Evolutionary conservation across 2,888 invertebrate species (phyloP), one percentile per base, ranked within the genome.

Genomic region (Lepidonotus clava): DNA sequence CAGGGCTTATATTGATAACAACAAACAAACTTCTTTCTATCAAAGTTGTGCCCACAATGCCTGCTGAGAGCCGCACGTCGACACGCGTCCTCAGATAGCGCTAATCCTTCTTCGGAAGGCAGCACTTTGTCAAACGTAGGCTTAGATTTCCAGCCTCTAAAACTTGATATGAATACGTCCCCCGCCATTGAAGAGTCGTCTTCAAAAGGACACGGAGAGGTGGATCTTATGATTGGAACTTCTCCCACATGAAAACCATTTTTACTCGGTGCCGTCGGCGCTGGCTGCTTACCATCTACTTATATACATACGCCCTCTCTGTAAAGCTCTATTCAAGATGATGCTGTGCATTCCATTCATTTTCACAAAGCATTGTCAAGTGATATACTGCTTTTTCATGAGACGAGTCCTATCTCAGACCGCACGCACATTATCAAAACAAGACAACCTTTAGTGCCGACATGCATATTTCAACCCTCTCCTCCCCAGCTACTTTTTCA

Each of bases 401-500:
- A 71, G 71, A 38, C 71, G 21, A 18, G 21, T 4, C 71, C 71
- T 38, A 80, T 80, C 41, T 41, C 46, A 28, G 8, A 8, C 28
- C 18, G 28, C 80, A 80, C 46, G 46, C 80, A 80, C 80, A 46
- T 80, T 80, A 80, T 41, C 80, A 80, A 80, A 80, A 80, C 41
- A 40, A 41, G 6, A 80, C 21, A 24, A 80, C 51, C 46, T 80
- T 46, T 80, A 38, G 80, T 80, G 46, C 51, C 24, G 46, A 46
- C 80, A 80, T 80, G 80, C 80, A 80, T 80, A 80, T 80, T 80
- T 80, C 46, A 80, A 80, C 28, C 80, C 24, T 46, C 80, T 18
- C 38, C 71, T 34, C 80, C 1, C 1, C 24, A 28, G 14, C 46
- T 51, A 46, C 80, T 80, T 80, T 41, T 80, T 80, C 80, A 80